Evolutionary conservation across 2,888 invertebrate genomes (phyloP).

Genomic region (Leistus spinibarbis): DNA sequence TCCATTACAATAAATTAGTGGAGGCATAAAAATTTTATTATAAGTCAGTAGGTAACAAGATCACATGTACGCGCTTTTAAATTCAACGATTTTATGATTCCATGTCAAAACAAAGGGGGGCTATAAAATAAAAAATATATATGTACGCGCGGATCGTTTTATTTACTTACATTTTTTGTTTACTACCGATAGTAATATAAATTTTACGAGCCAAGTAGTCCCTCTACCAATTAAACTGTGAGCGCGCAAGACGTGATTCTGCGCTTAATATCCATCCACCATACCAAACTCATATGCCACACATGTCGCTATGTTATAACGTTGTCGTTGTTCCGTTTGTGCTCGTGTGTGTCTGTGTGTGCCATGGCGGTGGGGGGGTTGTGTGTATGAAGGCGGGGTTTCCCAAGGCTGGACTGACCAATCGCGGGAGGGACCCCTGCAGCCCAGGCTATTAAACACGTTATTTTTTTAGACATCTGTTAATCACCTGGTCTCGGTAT

Average conservation of each 20-base stretch:
- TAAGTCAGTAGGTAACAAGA: not conserved
- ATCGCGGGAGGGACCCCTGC: slow-evolving; percentile 42
- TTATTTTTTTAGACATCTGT: slow-evolving; percentile 53
- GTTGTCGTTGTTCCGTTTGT: not conserved
- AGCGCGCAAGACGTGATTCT: no score
- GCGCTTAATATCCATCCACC: slow-evolving; percentile 41
- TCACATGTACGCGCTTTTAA: not conserved
- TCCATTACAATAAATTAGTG: not conserved
- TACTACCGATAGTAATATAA: not conserved
- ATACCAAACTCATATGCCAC: slow-evolving; percentile 51
- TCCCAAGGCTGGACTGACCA: slow-evolving; percentile 5
- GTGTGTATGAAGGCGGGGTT: slow-evolving; percentile 10
- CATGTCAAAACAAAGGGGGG: not conserved
- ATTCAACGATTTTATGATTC: not conserved
- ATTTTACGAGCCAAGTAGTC: not conserved
- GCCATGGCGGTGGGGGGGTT: slow-evolving; percentile 2
- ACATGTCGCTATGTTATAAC: slow-evolving; percentile 46
- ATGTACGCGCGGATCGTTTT: not conserved
- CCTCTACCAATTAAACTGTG: not conserved
- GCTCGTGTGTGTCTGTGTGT: slow-evolving; percentile 40
- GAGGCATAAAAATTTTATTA: not conserved
- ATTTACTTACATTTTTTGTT: not conserved
- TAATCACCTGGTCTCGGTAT: slow-evolving; percentile 52
- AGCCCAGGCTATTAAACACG: slow-evolving; percentile 45
- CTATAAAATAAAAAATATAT: not conserved